A percentile compares a stretch with the other conserved stretches of the same genome.
Evolutionary conservation across 2,113 vertebrate species (phyloP).

Genomic region (Psittacara wagleri): DNA sequence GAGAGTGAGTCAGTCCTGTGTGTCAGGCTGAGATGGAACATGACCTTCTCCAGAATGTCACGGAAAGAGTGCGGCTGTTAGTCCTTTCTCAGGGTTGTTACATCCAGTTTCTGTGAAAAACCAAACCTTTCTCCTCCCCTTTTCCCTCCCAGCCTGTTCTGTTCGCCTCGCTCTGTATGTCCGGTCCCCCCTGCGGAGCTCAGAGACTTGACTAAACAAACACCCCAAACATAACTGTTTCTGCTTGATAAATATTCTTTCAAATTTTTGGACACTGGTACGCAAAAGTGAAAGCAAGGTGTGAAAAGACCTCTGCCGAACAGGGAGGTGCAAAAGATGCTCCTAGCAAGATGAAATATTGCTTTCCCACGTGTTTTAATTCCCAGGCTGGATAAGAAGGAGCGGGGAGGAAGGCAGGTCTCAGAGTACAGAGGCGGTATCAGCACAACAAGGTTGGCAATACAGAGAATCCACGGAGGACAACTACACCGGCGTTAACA

Average conservation of each 20-base stretch:
- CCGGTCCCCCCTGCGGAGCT: not conserved
- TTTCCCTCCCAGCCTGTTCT: not conserved
- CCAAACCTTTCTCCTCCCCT: not conserved
- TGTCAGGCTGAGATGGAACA: conserved; percentile 10
- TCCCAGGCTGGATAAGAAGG: not conserved
- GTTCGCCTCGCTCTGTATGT: accelerated
- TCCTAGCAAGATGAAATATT: accelerated
- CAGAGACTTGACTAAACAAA: not conserved
- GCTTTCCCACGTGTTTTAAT: not conserved
- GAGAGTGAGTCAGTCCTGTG: conserved; percentile 4
- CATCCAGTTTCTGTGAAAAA: conserved; percentile 1
- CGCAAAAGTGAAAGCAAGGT: not conserved
- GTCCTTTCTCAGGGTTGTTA: not conserved
- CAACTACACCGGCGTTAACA: accelerated
- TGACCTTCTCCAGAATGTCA: conserved; percentile 56
- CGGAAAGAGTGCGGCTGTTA: not conserved
- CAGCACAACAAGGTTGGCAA: accelerated
- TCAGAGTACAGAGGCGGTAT: accelerated
- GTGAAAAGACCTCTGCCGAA: not conserved
- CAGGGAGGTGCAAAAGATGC: not conserved
- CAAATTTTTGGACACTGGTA: not conserved
- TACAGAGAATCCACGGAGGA: not conserved
- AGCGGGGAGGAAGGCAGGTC: not conserved
- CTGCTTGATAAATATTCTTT: not conserved
- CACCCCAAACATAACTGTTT: not conserved